A percentile compares a stretch with the other conserved stretches of the same genome.
Conservation (phyloP, 2,113 vertebrate genomes). For the Atherinomorus stipes region DNA sequence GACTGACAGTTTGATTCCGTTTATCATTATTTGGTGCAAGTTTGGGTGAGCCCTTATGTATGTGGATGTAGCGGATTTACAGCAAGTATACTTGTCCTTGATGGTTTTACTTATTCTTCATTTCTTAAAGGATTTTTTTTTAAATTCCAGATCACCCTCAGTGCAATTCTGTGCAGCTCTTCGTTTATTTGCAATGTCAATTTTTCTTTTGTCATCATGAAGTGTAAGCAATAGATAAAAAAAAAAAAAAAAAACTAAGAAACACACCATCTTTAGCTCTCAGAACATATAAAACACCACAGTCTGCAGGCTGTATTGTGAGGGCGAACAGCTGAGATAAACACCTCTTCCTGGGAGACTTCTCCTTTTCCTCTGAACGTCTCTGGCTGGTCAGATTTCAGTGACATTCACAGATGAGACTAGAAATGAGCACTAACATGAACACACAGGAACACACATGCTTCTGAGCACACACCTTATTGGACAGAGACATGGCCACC, state of each 20-base stretch:
- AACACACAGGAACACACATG: constrained; percentile 4
- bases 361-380: constrained; percentile 41
- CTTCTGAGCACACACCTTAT: constrained; percentile 10
- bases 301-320: constrained; percentile 46
- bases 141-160: neutral
- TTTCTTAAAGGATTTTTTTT: neutral
- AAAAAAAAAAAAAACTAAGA: neutral
- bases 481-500: constrained; percentile 18
- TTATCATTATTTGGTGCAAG: constrained; percentile 34
- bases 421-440: constrained; percentile 5
- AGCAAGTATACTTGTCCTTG: neutral
- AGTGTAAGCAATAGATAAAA: neutral
- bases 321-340: constrained; percentile 50
- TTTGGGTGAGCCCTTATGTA: constrained; percentile 8
- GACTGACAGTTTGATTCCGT: constrained; percentile 67
- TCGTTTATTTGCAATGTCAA: too few species aligned
- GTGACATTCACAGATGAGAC: constrained; percentile 54
- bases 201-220: too few species aligned
- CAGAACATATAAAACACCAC: constrained; percentile 21
- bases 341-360: constrained; percentile 54
- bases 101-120: neutral
- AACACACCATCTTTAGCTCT: constrained; percentile 27
- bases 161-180: neutral
- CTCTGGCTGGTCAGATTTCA: constrained; percentile 62
- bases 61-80: neutral